Percentiles rank a stretch among this genome's conserved stretches.
Evolutionary conservation across 2,113 vertebrate species (phyloP).

Genomic region (Smithornis capensis): DNA sequence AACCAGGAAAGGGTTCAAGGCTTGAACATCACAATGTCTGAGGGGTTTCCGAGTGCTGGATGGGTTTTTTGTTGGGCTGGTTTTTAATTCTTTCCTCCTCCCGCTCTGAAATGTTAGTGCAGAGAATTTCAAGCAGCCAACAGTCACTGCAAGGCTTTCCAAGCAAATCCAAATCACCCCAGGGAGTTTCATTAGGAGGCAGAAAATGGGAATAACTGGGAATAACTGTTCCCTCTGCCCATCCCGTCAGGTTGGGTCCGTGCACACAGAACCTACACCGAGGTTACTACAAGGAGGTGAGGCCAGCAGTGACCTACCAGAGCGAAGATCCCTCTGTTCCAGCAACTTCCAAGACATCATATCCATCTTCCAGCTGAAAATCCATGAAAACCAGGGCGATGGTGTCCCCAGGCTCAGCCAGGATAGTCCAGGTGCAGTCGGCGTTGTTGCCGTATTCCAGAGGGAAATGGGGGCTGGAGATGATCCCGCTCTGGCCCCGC

Average conservation of each 20-base stretch:
- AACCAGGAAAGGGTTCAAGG: not conserved
- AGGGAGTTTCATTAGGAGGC: not conserved
- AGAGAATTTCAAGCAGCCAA: not conserved
- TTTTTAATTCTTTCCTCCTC: not conserved
- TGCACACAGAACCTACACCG: not conserved
- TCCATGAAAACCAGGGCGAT: slow-evolving; percentile 96
- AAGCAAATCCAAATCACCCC: not conserved
- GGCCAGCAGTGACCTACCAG: slow-evolving; percentile 79
- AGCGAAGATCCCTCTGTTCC: slow-evolving; percentile 94
- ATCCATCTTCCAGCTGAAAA: slow-evolving; percentile 96
- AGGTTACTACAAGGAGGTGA: rapidly evolving
- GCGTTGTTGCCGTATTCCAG: slow-evolving; percentile 93
- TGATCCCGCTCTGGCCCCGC: slow-evolving; percentile 93
- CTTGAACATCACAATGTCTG: not conserved
- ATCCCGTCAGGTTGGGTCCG: rapidly evolving
- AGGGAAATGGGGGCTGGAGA: slow-evolving; percentile 94
- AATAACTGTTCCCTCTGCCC: not conserved
- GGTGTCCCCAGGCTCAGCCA: slow-evolving; percentile 96
- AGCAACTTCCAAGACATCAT: slow-evolving; percentile 93
- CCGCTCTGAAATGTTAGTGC: not conserved
- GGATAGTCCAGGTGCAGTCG: slow-evolving; percentile 98
- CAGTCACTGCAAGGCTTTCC: not conserved
- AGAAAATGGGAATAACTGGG: not conserved
- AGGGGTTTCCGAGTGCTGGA: not conserved
- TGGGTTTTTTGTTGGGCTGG: too few species aligned